Conservation (phyloP, 1,140 invertebrate species). For the Anadara kagoshimensis region DNA sequence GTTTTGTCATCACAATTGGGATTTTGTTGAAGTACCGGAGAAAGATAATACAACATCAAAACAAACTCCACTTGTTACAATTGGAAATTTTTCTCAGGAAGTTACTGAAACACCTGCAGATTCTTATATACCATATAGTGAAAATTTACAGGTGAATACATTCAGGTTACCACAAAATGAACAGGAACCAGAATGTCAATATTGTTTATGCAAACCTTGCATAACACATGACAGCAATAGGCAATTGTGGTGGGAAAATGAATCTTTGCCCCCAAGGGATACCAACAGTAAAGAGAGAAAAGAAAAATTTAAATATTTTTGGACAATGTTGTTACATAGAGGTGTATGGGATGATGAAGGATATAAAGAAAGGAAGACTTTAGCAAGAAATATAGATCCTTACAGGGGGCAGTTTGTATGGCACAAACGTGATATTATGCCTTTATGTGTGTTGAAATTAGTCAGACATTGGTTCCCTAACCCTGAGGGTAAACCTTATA, state of each 20-base stretch:
- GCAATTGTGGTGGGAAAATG: conserved; percentile 17
- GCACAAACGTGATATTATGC: conserved; percentile 23
- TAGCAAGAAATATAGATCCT: not conserved
- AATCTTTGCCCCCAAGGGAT: not conserved
- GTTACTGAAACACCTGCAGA: too few relatives aligned
- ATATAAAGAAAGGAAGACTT: conserved; percentile 3
- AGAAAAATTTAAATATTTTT: conserved; percentile 24
- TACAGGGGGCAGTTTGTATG: not conserved
- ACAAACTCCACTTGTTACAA: too few relatives aligned
- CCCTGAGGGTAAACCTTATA: too few relatives aligned
- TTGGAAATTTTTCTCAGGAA: not conserved
- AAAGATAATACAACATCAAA: not conserved
- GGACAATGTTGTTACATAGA: conserved; percentile 24
- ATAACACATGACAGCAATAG: conserved; percentile 17
- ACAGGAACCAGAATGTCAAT: not conserved
- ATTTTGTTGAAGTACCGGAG: conserved; percentile 5
- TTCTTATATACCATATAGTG: not conserved
- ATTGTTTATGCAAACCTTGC: conserved; percentile 20
- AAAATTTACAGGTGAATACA: too few relatives aligned
- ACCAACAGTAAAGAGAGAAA: not conserved
- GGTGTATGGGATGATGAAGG: conserved; percentile 10
- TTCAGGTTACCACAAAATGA: too few relatives aligned
- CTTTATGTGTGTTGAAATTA: conserved; percentile 15
- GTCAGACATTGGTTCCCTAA: conserved; percentile 20
- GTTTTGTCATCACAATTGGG: conserved; percentile 11